A percentile compares a stretch with the other conserved stretches of the same genome.
Evolutionary conservation across 2,888 invertebrate genomes (phyloP).

Genomic region (Sturmia bella): DNA sequence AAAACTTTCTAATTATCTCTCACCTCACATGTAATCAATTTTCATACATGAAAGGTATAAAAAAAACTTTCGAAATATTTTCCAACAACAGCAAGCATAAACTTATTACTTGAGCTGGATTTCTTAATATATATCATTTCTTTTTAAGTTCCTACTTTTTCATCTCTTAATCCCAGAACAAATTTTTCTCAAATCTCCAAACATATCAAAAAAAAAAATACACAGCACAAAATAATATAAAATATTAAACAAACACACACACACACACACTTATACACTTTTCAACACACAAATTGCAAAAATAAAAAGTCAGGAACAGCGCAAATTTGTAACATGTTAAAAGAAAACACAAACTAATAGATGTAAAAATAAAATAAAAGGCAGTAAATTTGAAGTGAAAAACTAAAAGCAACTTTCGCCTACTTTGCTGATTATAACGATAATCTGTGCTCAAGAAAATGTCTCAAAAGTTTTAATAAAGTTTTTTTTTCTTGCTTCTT

Average conservation of each 20-base stretch:
- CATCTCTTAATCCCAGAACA: slow-evolving; percentile 64
- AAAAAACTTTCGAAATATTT: slow-evolving; percentile 28
- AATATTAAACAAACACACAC: background rate
- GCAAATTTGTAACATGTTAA: slow-evolving; percentile 43
- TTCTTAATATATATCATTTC: slow-evolving; percentile 33
- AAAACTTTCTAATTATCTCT: background rate
- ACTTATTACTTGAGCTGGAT: slow-evolving; percentile 12
- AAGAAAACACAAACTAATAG: slow-evolving; percentile 52
- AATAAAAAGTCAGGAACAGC: slow-evolving; percentile 9
- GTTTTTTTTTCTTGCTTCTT: slow-evolving; percentile 33
- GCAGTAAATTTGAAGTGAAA: slow-evolving; percentile 40
- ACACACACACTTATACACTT: too few relatives aligned
- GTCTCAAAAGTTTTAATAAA: slow-evolving; percentile 69
- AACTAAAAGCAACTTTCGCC: slow-evolving; percentile 67
- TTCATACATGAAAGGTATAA: slow-evolving; percentile 42
- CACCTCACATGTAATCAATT: slow-evolving; percentile 58
- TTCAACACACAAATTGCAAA: slow-evolving; percentile 17
- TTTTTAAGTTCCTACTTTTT: background rate
- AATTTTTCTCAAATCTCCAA: slow-evolving; percentile 66
- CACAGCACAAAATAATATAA: slow-evolving; percentile 23
- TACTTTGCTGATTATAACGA: slow-evolving; percentile 69
- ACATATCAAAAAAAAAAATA: slow-evolving; percentile 54
- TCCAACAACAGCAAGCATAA: slow-evolving; percentile 5
- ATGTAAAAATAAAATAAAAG: slow-evolving; percentile 34
- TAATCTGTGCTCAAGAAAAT: slow-evolving; percentile 69